These are phyloP conservation scores for Sericinus montela DNA, from an alignment of 2,888 invertebrate genomes.

Conservation along the genomic window DNA sequence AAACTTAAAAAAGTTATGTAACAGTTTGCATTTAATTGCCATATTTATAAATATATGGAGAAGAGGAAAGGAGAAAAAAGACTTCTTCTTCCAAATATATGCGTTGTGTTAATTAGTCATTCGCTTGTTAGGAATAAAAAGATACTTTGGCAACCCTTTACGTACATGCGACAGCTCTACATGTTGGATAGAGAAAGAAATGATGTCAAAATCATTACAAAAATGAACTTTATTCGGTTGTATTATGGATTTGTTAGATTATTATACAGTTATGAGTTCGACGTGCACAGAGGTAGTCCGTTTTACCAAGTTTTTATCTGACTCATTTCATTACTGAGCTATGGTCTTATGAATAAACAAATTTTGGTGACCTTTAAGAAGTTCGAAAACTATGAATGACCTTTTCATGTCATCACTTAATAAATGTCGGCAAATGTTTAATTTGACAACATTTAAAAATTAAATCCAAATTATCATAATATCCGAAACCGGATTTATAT, in stretches of 20 bases:
- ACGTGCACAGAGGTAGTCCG: constrained; percentile 6
- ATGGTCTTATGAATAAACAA: constrained; percentile 8
- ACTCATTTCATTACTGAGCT: constrained; percentile 14
- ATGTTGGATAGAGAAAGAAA: constrained; percentile 36
- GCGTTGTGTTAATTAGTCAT: too few species aligned
- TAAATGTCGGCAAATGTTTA: too few species aligned
- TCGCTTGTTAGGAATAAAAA: background rate
- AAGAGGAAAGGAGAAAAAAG: too few species aligned
- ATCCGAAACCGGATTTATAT: too few species aligned
- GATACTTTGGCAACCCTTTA: constrained; percentile 16
- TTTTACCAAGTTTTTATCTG: constrained; percentile 16
- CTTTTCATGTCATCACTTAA: too few species aligned
- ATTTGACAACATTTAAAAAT: too few species aligned
- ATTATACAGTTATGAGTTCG: constrained; percentile 27
- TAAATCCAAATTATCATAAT: too few species aligned
- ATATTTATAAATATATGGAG: too few species aligned
- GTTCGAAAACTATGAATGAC: background rate
- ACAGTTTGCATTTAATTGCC: too few species aligned
- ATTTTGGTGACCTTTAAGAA: background rate
- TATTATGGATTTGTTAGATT: constrained; percentile 30
- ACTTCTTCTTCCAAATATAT: too few species aligned
- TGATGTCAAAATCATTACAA: constrained; percentile 45
- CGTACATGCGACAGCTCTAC: constrained; percentile 20
- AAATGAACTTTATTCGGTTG: constrained; percentile 53
- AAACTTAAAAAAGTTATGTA: too few species aligned